Evolutionary conservation across 2,797 vertebrate species (phyloP).

Genomic region (Leptodactylus fallax): DNA sequence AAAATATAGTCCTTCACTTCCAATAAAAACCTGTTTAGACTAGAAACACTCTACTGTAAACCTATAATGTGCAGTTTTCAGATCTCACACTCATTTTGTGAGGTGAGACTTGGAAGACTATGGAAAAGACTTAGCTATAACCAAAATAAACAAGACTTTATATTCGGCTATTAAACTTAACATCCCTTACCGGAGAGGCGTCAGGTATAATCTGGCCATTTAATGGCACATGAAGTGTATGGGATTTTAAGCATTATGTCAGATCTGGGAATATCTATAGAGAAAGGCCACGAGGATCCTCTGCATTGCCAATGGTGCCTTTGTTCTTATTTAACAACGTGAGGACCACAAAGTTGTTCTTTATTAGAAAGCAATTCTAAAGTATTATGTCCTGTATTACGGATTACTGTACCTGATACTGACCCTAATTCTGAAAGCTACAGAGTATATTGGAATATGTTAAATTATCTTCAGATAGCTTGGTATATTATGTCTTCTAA

Average conservation of each 20-base stretch:
- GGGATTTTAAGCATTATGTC: conserved; percentile 48
- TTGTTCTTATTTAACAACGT: neutral
- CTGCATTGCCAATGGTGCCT: neutral
- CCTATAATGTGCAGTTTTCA: neutral
- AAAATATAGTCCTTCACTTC: too few species aligned
- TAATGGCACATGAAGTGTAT: conserved; percentile 39
- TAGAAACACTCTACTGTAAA: neutral
- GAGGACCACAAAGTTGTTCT: neutral
- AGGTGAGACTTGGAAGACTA: neutral
- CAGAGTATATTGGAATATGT: too few species aligned
- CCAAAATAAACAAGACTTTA: conserved; percentile 28
- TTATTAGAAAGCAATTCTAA: neutral
- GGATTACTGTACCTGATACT: too few species aligned
- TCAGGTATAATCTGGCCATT: conserved; percentile 31
- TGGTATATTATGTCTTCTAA: too few species aligned
- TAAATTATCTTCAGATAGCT: too few species aligned
- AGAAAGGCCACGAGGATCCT: neutral
- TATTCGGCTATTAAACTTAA: conserved; percentile 41
- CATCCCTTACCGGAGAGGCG: neutral
- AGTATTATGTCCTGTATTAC: too few species aligned
- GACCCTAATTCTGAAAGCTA: too few species aligned
- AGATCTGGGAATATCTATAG: conserved; percentile 10
- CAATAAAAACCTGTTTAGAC: too few species aligned
- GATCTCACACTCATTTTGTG: neutral
- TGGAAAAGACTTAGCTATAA: neutral